Percentiles rank a stretch among this genome's conserved stretches.
phyloP scores from a whole-genome alignment of 2,797 vertebrate genomes.

The Enteromius thamalakanensis region DNA sequence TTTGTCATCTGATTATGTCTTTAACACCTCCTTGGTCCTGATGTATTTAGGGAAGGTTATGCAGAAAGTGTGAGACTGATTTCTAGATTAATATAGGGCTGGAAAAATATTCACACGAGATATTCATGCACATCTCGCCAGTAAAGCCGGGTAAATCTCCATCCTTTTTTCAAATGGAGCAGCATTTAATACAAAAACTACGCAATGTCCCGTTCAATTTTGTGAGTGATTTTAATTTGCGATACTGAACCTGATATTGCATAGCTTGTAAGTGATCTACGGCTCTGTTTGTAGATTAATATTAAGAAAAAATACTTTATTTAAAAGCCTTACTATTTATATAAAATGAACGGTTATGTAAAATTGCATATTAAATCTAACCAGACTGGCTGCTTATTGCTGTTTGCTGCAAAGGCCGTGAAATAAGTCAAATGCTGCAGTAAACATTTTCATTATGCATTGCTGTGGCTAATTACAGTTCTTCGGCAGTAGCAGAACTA shows the following conservation, averaged over 20 bases:
- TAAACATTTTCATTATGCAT: background rate
- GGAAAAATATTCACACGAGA: too few species aligned
- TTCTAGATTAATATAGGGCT: background rate
- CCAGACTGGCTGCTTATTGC: background rate
- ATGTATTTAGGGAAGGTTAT: constrained; percentile 27
- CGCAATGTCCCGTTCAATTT: too few species aligned
- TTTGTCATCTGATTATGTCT: constrained; percentile 24
- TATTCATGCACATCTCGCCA: too few species aligned
- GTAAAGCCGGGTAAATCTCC: too few species aligned
- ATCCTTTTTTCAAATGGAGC: too few species aligned
- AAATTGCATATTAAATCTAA: background rate
- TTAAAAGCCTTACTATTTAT: background rate
- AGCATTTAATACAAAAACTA: too few species aligned
- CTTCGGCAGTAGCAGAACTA: too few species aligned
- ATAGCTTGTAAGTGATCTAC: too few species aligned
- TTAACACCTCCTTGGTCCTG: background rate
- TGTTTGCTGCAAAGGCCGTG: background rate
- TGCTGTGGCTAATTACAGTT: background rate
- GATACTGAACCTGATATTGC: too few species aligned
- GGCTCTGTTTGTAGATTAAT: too few species aligned
- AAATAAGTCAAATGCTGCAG: background rate
- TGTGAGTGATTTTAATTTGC: too few species aligned
- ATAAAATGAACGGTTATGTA: background rate
- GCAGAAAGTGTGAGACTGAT: background rate
- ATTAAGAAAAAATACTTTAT: background rate